Conservation (phyloP, 1,140 invertebrate genomes). For the Cylas formicarius region DNA sequence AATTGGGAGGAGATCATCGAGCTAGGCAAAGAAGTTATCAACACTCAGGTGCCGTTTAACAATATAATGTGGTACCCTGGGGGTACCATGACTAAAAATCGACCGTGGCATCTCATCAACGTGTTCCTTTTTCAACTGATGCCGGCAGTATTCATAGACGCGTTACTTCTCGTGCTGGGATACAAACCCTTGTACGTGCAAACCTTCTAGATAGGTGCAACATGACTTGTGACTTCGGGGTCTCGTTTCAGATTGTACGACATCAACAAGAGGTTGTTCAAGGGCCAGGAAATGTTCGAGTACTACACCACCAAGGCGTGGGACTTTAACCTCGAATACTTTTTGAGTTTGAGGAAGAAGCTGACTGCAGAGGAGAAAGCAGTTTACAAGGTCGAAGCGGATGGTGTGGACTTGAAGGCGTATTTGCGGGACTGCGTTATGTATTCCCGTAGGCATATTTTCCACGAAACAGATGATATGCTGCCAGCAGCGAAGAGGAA, state of each 20-base stretch:
- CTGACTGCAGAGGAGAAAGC: conserved; percentile 39
- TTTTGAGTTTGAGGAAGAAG: conserved; percentile 27
- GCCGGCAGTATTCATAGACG: conserved; percentile 74
- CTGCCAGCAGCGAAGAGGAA: conserved; percentile 47
- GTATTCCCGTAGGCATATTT: conserved; percentile 44
- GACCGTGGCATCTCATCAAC: conserved; percentile 66
- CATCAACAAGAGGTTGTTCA: conserved; percentile 65
- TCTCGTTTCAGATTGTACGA: conserved; percentile 54
- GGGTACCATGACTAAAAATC: conserved; percentile 76
- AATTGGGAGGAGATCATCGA: conserved; percentile 75
- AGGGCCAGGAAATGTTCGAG: conserved; percentile 41
- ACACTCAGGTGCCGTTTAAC: conserved; percentile 65
- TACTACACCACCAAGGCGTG: conserved; percentile 45
- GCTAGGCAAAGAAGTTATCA: conserved; percentile 65
- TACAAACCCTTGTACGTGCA: conserved; percentile 72
- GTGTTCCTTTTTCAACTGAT: conserved; percentile 77
- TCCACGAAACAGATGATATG: conserved; percentile 50
- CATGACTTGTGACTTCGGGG: too few species aligned
- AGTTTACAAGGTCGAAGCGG: conserved; percentile 38
- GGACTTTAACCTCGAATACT: conserved; percentile 42
- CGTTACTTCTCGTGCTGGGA: conserved; percentile 64
- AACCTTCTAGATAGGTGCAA: too few species aligned
- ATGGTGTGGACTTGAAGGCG: conserved; percentile 37
- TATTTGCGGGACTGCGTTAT: conserved; percentile 41
- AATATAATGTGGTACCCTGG: conserved; percentile 78